A percentile compares a stretch with the other conserved stretches of the same genome.
Evolutionary conservation across 2,797 vertebrate species (phyloP).

Genomic region (Spheniscus humboldti): DNA sequence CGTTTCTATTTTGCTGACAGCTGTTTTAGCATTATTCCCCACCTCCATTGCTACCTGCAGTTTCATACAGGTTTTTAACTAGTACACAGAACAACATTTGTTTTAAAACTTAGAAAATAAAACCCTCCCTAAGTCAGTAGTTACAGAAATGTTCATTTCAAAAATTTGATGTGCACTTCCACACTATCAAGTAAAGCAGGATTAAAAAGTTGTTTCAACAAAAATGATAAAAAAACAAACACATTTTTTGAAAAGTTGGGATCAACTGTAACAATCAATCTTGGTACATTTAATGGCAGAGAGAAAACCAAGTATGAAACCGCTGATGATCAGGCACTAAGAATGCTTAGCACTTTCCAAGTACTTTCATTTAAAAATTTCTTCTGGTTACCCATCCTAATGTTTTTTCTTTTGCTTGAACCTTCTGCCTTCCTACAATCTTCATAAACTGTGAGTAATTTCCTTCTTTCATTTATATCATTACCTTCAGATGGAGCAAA

Average conservation of each 20-base stretch:
- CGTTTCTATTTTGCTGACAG: neutral
- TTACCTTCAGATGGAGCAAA: neutral
- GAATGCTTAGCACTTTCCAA: neutral
- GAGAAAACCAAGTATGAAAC: neutral
- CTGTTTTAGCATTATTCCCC: neutral
- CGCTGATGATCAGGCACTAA: neutral
- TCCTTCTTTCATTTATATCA: neutral
- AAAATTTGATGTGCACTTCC: neutral
- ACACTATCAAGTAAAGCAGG: neutral
- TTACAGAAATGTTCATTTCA: neutral
- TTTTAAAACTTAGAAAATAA: neutral
- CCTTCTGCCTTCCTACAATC: neutral
- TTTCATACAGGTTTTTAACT: neutral
- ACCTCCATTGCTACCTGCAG: neutral
- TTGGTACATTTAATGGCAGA: neutral
- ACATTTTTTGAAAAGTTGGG: neutral
- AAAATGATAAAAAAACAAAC: neutral
- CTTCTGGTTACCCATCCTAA: neutral
- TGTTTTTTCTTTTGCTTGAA: neutral
- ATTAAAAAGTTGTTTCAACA: neutral
- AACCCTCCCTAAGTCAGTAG: neutral
- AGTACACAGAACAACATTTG: neutral
- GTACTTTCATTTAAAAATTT: neutral
- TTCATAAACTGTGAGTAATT: neutral
- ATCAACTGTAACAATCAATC: neutral